Conservation (phyloP, 2,888 invertebrate genomes). For the Eupithecia exiguata region DNA sequence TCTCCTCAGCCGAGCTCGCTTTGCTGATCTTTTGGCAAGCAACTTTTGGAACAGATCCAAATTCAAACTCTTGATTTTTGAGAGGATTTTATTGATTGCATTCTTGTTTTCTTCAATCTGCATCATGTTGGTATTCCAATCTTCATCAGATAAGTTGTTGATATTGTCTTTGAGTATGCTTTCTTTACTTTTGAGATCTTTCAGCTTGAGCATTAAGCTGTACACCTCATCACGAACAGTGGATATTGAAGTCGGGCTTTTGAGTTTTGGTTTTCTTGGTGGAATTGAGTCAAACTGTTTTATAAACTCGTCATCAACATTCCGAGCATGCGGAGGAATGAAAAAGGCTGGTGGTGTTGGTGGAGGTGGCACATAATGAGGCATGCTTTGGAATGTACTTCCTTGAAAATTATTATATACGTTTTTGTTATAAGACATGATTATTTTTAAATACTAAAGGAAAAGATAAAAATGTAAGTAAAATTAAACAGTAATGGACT, state of each 20-base stretch:
- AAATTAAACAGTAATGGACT: conserved; percentile 58
- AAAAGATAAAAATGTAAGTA: conserved; percentile 51
- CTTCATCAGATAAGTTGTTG: conserved; percentile 71
- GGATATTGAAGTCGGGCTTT: conserved; percentile 52
- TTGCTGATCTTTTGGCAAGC: conserved; percentile 75
- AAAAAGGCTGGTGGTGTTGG: conserved; percentile 55
- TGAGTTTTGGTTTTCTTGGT: conserved; percentile 20
- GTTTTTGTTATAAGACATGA: conserved; percentile 74
- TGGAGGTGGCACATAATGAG: conserved; percentile 53
- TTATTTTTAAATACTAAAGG: conserved; percentile 58
- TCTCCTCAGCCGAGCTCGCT: conserved; percentile 77
- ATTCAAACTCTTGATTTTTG: conserved; percentile 69
- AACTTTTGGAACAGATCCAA: conserved; percentile 69
- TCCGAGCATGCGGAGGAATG: conserved; percentile 46
- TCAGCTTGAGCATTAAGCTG: conserved; percentile 50
- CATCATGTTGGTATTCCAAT: conserved; percentile 83
- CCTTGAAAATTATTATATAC: conserved; percentile 66
- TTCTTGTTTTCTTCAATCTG: conserved; percentile 78
- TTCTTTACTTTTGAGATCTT: conserved; percentile 62
- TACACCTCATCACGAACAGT: conserved; percentile 54
- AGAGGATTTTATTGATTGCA: conserved; percentile 68
- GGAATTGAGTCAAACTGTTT: conserved; percentile 56
- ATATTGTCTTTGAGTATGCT: conserved; percentile 72
- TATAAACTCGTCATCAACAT: conserved; percentile 60
- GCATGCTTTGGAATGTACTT: conserved; percentile 71